A percentile compares a stretch with the other conserved stretches of the same genome.
Conservation (phyloP, 2,888 invertebrate genomes). For the Mantis religiosa region DNA sequence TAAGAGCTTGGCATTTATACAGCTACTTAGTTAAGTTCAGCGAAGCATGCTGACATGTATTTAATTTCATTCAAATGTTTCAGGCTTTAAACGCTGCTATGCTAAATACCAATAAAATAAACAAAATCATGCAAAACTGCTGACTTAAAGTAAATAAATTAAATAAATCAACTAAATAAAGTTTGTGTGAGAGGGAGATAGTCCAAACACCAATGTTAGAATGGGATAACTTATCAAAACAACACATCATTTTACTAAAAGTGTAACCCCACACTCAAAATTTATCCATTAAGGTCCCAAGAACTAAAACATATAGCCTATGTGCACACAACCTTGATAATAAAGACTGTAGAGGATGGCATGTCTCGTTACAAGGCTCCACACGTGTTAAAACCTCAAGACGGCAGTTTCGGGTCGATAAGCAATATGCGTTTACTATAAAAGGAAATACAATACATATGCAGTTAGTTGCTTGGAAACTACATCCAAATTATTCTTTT, state of each 20-base stretch:
- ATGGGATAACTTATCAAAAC: background rate
- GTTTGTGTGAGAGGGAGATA: constrained; percentile 23
- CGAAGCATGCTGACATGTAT: background rate
- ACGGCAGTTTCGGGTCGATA: too few species aligned
- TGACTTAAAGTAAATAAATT: background rate
- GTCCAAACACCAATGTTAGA: constrained; percentile 19
- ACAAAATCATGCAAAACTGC: background rate
- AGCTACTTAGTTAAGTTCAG: background rate
- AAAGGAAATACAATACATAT: too few species aligned
- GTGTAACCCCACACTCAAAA: background rate
- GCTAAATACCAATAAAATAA: background rate
- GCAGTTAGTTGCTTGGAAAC: too few species aligned
- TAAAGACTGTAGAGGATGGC: too few species aligned
- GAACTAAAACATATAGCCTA: background rate
- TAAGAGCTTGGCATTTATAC: too few species aligned
- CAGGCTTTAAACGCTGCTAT: background rate
- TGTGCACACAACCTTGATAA: background rate
- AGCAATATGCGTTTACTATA: too few species aligned
- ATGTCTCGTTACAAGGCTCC: too few species aligned
- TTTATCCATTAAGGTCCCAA: background rate
- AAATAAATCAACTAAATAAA: background rate
- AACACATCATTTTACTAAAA: background rate
- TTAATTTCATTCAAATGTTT: background rate
- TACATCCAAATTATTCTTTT: too few species aligned
- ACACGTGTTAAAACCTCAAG: too few species aligned